Base-by-base conservation (phyloP, 2,888 invertebrate genomes). In the Hemithea aestivaria region DNA sequence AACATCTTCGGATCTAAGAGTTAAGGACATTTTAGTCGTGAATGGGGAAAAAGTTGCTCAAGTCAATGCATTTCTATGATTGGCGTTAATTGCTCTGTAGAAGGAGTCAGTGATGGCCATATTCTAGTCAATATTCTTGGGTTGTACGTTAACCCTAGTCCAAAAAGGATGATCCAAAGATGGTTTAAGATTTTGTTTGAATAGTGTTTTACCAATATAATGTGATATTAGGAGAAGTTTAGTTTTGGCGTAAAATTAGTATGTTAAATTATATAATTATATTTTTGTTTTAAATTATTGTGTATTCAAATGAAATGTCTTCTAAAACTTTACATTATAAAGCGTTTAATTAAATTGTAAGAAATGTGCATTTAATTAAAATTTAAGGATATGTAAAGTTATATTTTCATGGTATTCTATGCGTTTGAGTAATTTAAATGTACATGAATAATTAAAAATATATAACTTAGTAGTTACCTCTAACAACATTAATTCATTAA, bases 1-100 rank as follows among this genome's bases (percentile, higher is more conserved):
- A 87, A 87, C 53, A 85, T 87, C 36, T 87, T 87, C 57, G 58
- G 77, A 22, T 68, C 77, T 2, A 87, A 85, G 55, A 78, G 82
- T 69, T 87, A 83, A 72, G 59, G 35, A 47, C 22, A 33, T n/a
- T 40, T 40, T 27, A 25, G 25, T 40, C 35, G 20, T 38, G 40
- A 35, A 47, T 52, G 54, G 51, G 48, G 63, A 64, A 62, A 62
- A 64, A 67, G 58, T 85, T 85, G 85, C 85, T 85, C 85, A 87
- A 85, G 62, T 66, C 37, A 56, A 66, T 83, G 85, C 84, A 85
- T 85, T 85, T 84, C 43, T 52, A 58, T 51, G 46, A 66, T 64
- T 61, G 66, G 61, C 51, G 39, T 11, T 1, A 21, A 32, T 35
- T 39, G 55, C 45, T 59, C 45, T 51, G 40, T 49, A 59, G 46